These are phyloP conservation scores for Allophyes oxyacanthae DNA, from an alignment of 2,888 invertebrate species.

Conservation along the genomic window DNA sequence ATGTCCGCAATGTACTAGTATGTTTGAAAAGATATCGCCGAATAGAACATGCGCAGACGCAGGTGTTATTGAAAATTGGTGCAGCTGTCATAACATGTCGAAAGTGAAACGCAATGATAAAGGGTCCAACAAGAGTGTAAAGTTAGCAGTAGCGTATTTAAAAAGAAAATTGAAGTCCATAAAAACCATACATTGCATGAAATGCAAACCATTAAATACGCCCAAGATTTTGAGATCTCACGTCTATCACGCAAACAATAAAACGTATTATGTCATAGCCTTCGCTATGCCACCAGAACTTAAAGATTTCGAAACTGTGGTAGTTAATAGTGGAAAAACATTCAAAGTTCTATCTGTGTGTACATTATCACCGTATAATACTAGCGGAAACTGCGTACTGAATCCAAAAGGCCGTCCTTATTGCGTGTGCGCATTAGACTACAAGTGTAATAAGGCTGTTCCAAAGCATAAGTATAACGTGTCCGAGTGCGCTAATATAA, in stretches of 20 bases:
- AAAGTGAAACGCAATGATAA: constrained; percentile 66
- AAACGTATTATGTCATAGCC: constrained; percentile 88
- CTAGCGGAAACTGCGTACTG: constrained; percentile 66
- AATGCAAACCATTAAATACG: constrained; percentile 86
- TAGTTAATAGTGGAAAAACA: constrained; percentile 76
- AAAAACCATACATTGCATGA: constrained; percentile 66
- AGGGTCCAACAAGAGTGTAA: constrained; percentile 80
- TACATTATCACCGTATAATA: constrained; percentile 66
- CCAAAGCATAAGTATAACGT: too few species aligned
- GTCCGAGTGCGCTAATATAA: too few species aligned
- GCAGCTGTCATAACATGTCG: constrained; percentile 90
- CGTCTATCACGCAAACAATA: constrained; percentile 72
- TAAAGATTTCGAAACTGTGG: constrained; percentile 91
- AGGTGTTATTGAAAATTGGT: constrained; percentile 92
- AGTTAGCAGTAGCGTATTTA: constrained; percentile 73
- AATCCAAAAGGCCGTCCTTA: constrained; percentile 62
- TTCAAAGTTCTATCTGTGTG: constrained; percentile 88
- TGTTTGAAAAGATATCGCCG: constrained; percentile 89
- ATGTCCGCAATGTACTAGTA: constrained; percentile 90
- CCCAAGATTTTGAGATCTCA: constrained; percentile 82
- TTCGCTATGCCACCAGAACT: constrained; percentile 91
- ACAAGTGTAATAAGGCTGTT: constrained; percentile 11
- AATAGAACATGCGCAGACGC: constrained; percentile 91
- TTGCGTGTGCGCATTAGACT: constrained; percentile 65
- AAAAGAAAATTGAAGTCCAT: constrained; percentile 58